Evolutionary conservation across 2,113 vertebrate species (phyloP).

Genomic region (Tor tambroides): DNA sequence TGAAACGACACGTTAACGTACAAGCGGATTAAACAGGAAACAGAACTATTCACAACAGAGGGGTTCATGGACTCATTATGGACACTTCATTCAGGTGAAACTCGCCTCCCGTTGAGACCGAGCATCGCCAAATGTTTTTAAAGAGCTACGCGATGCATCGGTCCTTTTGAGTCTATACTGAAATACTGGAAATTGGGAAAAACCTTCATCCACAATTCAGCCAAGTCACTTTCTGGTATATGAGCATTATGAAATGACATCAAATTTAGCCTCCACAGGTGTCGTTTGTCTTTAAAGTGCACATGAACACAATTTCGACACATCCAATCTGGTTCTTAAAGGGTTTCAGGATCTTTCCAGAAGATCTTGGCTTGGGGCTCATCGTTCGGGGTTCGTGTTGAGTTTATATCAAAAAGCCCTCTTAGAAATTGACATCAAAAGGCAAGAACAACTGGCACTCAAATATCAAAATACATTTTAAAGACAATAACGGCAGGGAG

Average conservation of each 20-base stretch:
- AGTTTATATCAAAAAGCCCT: constrained; percentile 36
- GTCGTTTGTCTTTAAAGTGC: constrained; percentile 56
- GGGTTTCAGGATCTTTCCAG: constrained; percentile 49
- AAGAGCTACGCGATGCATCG: not conserved
- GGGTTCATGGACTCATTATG: not conserved
- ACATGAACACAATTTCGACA: constrained; percentile 42
- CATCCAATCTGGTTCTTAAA: constrained; percentile 48
- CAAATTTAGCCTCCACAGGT: not conserved
- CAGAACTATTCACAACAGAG: constrained; percentile 23
- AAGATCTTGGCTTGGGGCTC: constrained; percentile 22
- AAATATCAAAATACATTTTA: constrained; percentile 27
- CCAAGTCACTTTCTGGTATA: no score
- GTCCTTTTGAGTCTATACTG: not conserved
- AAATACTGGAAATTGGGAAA: not conserved
- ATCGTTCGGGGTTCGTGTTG: not conserved
- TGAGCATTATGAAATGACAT: not conserved
- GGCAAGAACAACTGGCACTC: constrained; percentile 43
- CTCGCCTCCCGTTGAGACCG: not conserved
- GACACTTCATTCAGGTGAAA: not conserved
- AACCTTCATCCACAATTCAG: no score
- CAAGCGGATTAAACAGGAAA: not conserved
- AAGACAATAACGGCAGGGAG: no score
- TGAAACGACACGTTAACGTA: constrained; percentile 7
- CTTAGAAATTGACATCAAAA: constrained; percentile 40
- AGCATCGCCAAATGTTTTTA: not conserved